These are phyloP conservation scores for Acropora yongei DNA, from an alignment of 64 coral and sea anemone species.

Conservation along the genomic window DNA sequence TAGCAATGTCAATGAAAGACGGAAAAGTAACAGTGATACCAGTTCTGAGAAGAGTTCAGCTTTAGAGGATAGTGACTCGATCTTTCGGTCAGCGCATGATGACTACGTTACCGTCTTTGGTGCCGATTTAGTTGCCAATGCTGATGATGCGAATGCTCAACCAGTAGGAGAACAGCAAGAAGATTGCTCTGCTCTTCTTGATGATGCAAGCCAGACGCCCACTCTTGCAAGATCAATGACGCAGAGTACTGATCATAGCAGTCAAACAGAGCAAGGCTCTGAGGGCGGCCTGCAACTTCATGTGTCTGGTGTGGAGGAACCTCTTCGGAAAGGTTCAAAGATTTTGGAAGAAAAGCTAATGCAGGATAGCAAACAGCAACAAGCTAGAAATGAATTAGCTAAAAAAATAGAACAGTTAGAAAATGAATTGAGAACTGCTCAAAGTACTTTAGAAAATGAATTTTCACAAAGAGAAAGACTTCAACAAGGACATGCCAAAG, in stretches of 20 bases:
- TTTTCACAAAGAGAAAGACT: conserved; percentile 18
- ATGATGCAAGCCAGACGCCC: conserved; percentile 82
- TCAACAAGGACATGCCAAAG: neutral
- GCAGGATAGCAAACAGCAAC: conserved; percentile 29
- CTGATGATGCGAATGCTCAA: conserved; percentile 6
- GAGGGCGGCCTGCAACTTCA: conserved; percentile 28
- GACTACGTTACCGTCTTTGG: conserved; percentile 92
- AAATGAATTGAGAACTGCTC: neutral
- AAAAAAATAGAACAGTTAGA: conserved; percentile 52
- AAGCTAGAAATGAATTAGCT: conserved; percentile 38
- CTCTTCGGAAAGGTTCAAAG: neutral
- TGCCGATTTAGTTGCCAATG: conserved; percentile 49
- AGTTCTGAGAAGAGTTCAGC: conserved; percentile 70
- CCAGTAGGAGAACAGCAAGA: conserved; percentile 53
- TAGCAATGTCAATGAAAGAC: neutral
- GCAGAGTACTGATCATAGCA: conserved; percentile 75
- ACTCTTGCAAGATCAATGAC: conserved; percentile 77
- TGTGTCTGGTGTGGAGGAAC: neutral
- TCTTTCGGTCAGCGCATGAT: conserved; percentile 91
- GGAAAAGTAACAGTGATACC: conserved; percentile 69
- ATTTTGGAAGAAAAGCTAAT: conserved; percentile 10
- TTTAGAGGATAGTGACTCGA: conserved; percentile 77
- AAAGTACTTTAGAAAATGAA: conserved; percentile 19
- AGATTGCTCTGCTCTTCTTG: conserved; percentile 34
- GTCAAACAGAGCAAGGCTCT: conserved; percentile 66